Base-by-base conservation (phyloP, 2,888 invertebrate genomes). In the Dioctria linearis region DNA sequence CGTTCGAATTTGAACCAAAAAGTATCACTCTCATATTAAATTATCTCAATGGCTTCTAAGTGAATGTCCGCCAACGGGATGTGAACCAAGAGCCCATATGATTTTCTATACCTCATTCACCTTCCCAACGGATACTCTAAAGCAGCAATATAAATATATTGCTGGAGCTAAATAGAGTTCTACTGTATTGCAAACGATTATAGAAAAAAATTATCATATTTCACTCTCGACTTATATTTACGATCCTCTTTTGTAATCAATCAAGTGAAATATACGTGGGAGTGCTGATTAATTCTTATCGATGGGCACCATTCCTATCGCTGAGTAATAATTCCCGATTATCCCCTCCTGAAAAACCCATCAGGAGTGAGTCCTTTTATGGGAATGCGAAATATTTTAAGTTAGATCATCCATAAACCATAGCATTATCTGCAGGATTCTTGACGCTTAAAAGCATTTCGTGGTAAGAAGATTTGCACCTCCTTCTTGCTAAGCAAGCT, bases 391-490 rank as follows among this genome's bases (percentile, higher is more conserved):
- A 0, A 0, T 25, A 25, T 25, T 25, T 25, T 25, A 25, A 25
- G 2, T 61, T 76, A 76, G 61, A 76, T 76, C 63, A 76, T 76
- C 63, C 76, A 76, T 76, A 76, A 76, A 76, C 63, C 63, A 39
- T 49, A 63, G 76, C 51, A 76, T 76, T 76, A 76, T 76, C 76
- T 63, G 9, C n/a, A 76, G 76, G 61, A 76, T 49, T 46, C 76
- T 76, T 46, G 61, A 57, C 49, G 76, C 63, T 76, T 76, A 76
- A 76, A 76, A 76, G 76, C 76, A 76, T 76, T 76, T 76, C 49
- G 63, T 63, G 76, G 76, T 76, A 76, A 76, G 63, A 63, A 76
- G 76, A 76, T 76, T 76, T 76, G 63, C 76, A 76, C 63, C 76
- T 76, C 76, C 76, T 66, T 63, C 49, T 13, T 40, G 63, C 39